Conservation (phyloP, 2,797 vertebrate species). For the Poeciliopsis gracilis region DNA sequence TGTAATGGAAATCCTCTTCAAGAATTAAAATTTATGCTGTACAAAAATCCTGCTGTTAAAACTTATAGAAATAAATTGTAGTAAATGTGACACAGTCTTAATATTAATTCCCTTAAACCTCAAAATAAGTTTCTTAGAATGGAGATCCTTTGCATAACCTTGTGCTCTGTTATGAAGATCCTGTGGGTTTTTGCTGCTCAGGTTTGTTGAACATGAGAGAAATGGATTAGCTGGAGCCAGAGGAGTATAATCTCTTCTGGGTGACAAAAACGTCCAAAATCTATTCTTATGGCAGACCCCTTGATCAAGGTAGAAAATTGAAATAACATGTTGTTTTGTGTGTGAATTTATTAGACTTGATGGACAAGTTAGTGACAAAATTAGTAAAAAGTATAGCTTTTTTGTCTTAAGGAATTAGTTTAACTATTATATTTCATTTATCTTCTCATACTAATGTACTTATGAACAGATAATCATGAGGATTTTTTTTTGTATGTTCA, state of each 20-base stretch:
- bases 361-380: not conserved
- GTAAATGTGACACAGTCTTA: not conserved
- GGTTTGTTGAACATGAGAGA: slow-evolving; percentile 3
- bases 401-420: not conserved
- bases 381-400: not conserved
- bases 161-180: slow-evolving; percentile 10
- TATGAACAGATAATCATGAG: not conserved
- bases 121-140: slow-evolving; percentile 19
- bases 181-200: not conserved
- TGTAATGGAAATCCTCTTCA: not conserved
- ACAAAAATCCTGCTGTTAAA: not conserved
- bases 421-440: not conserved
- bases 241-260: slow-evolving; percentile 11
- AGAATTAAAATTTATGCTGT: not conserved
- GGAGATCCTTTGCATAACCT: slow-evolving; percentile 17
- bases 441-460: not conserved
- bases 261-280: slow-evolving; percentile 36
- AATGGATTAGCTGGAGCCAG: slow-evolving; percentile 22
- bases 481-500: not conserved
- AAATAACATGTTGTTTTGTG: too few species aligned
- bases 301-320: not conserved
- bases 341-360: not conserved
- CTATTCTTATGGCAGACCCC: not conserved
- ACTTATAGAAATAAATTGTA: not conserved
- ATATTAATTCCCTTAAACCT: slow-evolving; percentile 23